Evolutionary conservation across 2,113 vertebrate species (phyloP).

Genomic region (Barnardius zonarius): DNA sequence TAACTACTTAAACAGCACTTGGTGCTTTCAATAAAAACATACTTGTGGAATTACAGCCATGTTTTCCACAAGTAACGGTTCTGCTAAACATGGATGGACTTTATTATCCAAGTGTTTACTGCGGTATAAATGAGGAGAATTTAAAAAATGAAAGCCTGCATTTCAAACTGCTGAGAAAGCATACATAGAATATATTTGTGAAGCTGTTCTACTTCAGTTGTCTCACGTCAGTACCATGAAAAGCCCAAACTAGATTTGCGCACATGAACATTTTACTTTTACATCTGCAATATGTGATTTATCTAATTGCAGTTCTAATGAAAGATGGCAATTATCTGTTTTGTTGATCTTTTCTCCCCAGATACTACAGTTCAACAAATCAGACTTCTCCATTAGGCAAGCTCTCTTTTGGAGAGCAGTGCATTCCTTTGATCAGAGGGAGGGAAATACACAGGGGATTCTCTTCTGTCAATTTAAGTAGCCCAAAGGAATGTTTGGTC

Average conservation of each 20-base stretch:
- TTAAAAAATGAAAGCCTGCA: background rate
- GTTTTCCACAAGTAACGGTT: background rate
- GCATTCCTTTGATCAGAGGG: background rate
- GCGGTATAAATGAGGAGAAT: background rate
- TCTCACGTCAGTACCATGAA: background rate
- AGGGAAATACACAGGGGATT: background rate
- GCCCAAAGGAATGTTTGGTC: background rate
- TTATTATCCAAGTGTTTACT: constrained; percentile 32
- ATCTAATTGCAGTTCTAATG: background rate
- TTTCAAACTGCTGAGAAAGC: background rate
- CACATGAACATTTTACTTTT: background rate
- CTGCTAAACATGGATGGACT: background rate
- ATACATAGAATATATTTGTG: fast-evolving
- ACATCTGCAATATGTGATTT: background rate
- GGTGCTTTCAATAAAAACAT: constrained; percentile 18
- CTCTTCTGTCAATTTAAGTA: background rate
- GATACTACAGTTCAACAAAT: background rate
- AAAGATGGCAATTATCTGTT: background rate
- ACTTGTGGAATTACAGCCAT: background rate
- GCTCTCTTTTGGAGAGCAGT: background rate
- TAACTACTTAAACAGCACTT: constrained; percentile 16
- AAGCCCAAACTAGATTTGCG: background rate
- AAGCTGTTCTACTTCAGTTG: background rate
- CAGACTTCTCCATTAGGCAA: background rate
- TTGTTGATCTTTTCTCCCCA: background rate